Evolutionary conservation across 2,888 invertebrate species (phyloP).

Genomic region (Coleophora deauratella): DNA sequence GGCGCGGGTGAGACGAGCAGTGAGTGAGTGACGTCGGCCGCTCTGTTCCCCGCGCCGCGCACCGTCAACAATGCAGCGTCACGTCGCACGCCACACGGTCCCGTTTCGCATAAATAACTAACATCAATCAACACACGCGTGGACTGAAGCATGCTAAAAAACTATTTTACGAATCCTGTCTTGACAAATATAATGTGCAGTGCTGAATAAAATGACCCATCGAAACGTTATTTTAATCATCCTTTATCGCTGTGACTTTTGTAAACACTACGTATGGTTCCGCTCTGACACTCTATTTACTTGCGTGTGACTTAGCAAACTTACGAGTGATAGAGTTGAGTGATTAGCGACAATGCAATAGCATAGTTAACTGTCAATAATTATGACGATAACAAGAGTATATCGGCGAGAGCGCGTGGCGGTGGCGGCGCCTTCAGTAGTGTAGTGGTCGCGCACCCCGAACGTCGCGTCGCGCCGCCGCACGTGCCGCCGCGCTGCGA

Average conservation of each 20-base stretch:
- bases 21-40: conserved; percentile 64
- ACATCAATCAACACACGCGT: conserved; percentile 38
- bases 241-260: not conserved
- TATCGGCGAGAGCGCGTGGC: conserved; percentile 37
- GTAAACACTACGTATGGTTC: not conserved
- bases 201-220: too few relatives aligned
- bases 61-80: conserved; percentile 66
- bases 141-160: conserved; percentile 16
- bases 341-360: conserved; percentile 19
- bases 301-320: not conserved
- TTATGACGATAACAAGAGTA: conserved; percentile 50
- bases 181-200: too few relatives aligned
- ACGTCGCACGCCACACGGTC: conserved; percentile 36
- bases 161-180: too few relatives aligned
- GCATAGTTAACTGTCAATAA: conserved; percentile 46
- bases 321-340: conserved; percentile 7
- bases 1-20: conserved; percentile 65
- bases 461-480: conserved; percentile 24
- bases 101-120: conserved; percentile 46
- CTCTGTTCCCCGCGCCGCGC: conserved; percentile 66
- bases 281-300: not conserved
- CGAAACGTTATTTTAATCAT: not conserved
- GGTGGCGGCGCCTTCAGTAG: conserved; percentile 42
- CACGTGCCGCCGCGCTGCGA: conserved; percentile 36
- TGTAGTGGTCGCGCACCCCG: conserved; percentile 46